phyloP scores from a whole-genome alignment of 2,797 vertebrate genomes.

The Martes flavigula region DNA sequence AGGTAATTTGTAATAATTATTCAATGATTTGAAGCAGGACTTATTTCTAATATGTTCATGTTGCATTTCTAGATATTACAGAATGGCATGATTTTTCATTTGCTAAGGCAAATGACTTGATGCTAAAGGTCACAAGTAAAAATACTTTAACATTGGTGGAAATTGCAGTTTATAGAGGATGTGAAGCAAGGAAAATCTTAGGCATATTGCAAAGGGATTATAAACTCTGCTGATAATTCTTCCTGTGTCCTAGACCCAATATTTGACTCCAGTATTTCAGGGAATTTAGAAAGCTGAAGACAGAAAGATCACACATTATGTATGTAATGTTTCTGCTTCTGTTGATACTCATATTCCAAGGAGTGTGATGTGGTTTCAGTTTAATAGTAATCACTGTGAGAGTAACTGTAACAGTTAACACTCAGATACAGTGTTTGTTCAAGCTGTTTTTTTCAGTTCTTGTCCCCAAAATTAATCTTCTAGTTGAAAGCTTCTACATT shows the following conservation, averaged over 20 bases:
- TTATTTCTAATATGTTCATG: not conserved
- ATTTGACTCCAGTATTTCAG: not conserved
- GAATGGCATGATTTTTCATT: constrained; percentile 33
- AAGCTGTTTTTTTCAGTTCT: constrained; percentile 36
- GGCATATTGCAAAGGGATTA: not conserved
- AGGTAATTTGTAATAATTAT: not conserved
- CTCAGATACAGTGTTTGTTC: not conserved
- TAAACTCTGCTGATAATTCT: not conserved
- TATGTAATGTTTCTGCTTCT: not conserved
- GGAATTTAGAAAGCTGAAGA: not conserved
- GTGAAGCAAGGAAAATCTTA: not conserved
- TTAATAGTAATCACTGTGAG: not conserved
- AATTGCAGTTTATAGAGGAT: constrained; percentile 12
- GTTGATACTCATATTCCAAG: not conserved
- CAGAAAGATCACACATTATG: not conserved
- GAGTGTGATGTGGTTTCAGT: not conserved
- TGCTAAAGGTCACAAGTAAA: constrained; percentile 5
- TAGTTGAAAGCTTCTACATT: constrained; percentile 27
- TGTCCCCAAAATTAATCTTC: not conserved
- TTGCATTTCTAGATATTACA: not conserved
- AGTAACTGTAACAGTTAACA: not conserved
- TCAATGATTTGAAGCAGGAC: constrained; percentile 17
- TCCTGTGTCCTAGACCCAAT: not conserved
- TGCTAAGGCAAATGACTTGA: not conserved
- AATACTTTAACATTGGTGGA: not conserved